Evolutionary conservation across 2,888 invertebrate species (phyloP), one percentile per base, ranked within the genome.

Genomic region (Linnaemya tessellans): DNA sequence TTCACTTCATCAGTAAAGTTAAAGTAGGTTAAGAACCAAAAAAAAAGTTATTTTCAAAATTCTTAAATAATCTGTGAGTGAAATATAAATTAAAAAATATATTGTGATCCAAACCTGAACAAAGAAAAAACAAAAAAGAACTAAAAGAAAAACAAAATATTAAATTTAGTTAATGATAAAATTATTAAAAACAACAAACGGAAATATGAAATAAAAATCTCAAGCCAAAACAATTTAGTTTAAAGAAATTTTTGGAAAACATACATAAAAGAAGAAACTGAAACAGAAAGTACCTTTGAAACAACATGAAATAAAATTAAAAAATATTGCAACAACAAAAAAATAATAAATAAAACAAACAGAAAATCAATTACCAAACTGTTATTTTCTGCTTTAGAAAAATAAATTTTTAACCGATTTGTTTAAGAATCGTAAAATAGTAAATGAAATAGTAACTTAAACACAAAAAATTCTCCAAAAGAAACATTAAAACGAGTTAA

Each of bases 161-260:
- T 78, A 79, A 83, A 56, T 71, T 75, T 60, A 74, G 64, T 79
- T 75, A 18, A 58, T 80, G 77, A 71, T 60, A 65, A 86, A 81
- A 79, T 71, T 64, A 80, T 84, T 73, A 62, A 78, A 60, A 41
- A 20, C 71, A 46, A 35, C 11, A 75, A 79, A 68, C 25, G 60
- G n/a, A 62, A 78, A 73, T 73, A 43, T 49, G 22, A 68, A 49
- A 54, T 18, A 38, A 67, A 67, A n/a, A 54, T 60, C 41, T 38
- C 49, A 13, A 81, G 81, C 79, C 87, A 65, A 86, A 88, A 88
- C 87, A 89, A 88, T 87, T 87, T 87, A 87, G 88, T 88, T 88
- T 88, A 65, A 80, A 75, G 15, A 87, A 89, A 89, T 88, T 88
- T 87, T 41, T 25, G 46, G 67, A 54, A 67, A 43, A 71, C 35